Evolutionary conservation across 2,888 invertebrate species (phyloP).

Genomic region (Antitype chi): DNA sequence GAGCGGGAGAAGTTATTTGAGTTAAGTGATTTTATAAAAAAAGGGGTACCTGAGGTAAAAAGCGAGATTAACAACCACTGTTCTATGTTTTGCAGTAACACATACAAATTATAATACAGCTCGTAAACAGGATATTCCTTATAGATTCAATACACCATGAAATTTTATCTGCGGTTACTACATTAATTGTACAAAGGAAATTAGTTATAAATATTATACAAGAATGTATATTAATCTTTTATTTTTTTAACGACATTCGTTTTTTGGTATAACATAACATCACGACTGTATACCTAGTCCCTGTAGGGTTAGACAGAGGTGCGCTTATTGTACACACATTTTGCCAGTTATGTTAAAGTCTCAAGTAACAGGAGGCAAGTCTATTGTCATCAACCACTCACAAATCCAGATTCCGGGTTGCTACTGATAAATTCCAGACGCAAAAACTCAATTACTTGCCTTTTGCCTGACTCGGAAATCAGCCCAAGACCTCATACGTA

Average conservation of each 20-base stretch:
- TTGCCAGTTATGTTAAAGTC: background rate
- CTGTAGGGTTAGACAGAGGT: background rate
- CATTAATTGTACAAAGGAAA: background rate
- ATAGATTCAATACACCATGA: constrained; percentile 4
- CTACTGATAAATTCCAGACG: background rate
- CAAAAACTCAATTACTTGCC: background rate
- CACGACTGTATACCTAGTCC: background rate
- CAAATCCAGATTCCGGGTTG: too few species aligned
- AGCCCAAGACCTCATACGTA: background rate
- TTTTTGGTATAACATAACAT: background rate
- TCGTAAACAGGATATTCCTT: constrained; percentile 23
- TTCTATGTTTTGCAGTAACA: background rate
- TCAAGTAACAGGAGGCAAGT: background rate
- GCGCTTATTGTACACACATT: background rate
- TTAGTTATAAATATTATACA: background rate
- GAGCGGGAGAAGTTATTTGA: too few species aligned
- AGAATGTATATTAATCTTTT: background rate
- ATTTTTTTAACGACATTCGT: background rate
- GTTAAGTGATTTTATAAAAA: background rate
- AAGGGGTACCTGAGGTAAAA: background rate
- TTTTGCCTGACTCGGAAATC: background rate
- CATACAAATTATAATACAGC: background rate
- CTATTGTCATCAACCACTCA: background rate
- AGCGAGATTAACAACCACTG: background rate
- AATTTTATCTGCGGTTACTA: constrained; percentile 16